Conservation (phyloP, 2,113 vertebrate species). For the Scalopus aquaticus region DNA sequence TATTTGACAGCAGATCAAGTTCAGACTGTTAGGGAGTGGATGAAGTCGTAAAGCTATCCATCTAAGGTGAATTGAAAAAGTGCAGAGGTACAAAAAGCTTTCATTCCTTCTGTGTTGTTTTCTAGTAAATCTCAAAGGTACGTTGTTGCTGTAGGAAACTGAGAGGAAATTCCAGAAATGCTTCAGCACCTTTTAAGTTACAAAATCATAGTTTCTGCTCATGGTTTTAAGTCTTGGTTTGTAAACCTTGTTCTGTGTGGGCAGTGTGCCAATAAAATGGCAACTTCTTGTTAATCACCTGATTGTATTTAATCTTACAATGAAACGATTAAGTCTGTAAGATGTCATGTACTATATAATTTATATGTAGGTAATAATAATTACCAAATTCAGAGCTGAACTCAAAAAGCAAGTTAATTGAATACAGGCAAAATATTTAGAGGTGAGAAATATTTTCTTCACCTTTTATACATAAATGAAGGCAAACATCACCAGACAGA, state of each 20-base stretch:
- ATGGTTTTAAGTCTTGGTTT: neutral
- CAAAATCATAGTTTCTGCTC: neutral
- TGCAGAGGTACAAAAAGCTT: neutral
- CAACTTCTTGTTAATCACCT: neutral
- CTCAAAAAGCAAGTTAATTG: neutral
- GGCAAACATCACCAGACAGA: neutral
- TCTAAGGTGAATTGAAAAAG: constrained; percentile 29
- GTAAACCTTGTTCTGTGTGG: neutral
- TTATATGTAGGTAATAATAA: neutral
- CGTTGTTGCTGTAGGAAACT: neutral
- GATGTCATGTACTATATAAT: neutral
- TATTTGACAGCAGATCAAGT: neutral
- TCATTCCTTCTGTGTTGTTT: neutral
- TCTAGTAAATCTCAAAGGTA: neutral
- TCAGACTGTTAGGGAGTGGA: neutral
- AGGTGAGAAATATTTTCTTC: neutral
- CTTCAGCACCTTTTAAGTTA: neutral
- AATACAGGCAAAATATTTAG: neutral
- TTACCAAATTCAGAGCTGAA: constrained; percentile 1
- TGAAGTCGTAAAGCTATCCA: neutral
- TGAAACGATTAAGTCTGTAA: neutral
- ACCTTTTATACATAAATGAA: neutral
- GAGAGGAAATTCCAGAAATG: neutral
- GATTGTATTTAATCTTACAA: neutral
- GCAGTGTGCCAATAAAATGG: neutral